Evolutionary conservation across 2,113 vertebrate genomes (phyloP).

Genomic region (Pelvicachromis taeniatus): DNA sequence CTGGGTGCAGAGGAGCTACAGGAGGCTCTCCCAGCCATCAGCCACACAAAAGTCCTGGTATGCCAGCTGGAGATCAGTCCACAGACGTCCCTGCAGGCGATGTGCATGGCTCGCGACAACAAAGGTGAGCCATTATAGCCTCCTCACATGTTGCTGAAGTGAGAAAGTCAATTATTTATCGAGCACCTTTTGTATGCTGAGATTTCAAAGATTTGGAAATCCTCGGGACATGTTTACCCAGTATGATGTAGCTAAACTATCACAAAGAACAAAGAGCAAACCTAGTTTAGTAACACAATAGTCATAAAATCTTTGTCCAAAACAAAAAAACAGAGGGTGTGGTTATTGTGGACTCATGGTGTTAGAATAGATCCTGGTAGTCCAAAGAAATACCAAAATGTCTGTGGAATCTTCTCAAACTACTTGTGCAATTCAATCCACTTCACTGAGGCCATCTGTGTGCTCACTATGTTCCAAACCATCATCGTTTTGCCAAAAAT

Average conservation of each 20-base stretch:
- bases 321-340: background rate
- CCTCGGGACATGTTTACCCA: background rate
- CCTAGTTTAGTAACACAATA: background rate
- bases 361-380: background rate
- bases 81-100: constrained; percentile 80
- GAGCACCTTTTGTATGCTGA: background rate
- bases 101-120: constrained; percentile 79
- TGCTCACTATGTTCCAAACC: background rate
- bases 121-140: constrained; percentile 75
- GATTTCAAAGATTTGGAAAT: background rate
- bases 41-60: constrained; percentile 82
- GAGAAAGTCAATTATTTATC: background rate
- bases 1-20: constrained; percentile 82
- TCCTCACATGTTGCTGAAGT: background rate
- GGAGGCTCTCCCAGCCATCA: constrained; percentile 73
- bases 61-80: constrained; percentile 92
- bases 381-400: background rate
- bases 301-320: background rate
- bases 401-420: background rate
- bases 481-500: background rate
- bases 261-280: background rate
- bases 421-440: background rate
- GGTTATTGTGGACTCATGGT: background rate
- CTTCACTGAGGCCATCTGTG: constrained; percentile 12
- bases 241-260: background rate